Evolutionary conservation across 1,140 invertebrate species (phyloP), one percentile per base, ranked within the genome.

Genomic region (Oedothorax gibbosus): DNA sequence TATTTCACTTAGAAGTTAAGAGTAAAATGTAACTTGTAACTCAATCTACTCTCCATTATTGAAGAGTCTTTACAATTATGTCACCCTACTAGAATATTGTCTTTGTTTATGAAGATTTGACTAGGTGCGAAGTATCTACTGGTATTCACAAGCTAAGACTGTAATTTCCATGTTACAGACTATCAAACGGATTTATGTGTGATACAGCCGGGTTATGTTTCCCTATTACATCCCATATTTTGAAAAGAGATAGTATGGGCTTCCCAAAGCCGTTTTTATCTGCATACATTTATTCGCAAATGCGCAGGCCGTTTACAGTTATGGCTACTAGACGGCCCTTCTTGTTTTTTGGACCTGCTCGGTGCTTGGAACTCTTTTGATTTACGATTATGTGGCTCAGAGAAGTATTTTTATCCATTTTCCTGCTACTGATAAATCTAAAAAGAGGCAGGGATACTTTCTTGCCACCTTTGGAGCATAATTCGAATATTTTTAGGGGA

Each of bases 161-260:
- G 75, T 84, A 84, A 84, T 76, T 84, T 84, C 50, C 81, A 84
- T 84, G 81, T 84, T 84, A 75, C 71, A 64, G 51, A 71, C 81
- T 76, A 84, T 84, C 81, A 84, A 84, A 84, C 76, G 81, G 81
- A 84, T 84, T 75, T 84, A 84, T 84, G 81, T 72, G 60, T 62
- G 71, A 84, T 84, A 84, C 71, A 84, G 68, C 71, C 51, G 62
- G 81, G 81, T 84, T 84, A 84, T 84, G 81, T 76, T 65, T 57
- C 21, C 18, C 72, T 84, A 84, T 76, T 84, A 84, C 81, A 76
- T 51, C 81, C 21, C 72, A 84, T 84, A 84, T 84, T 84, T 84
- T 84, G 60, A 84, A 84, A 84, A 84, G 71, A 84, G 72, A 76
- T 57, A 72, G 68, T 68, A 84, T 84, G 51, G 72, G 71, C 54